These are phyloP conservation scores for Pempheris klunzingeri DNA, from an alignment of 2,797 vertebrate genomes.

Conservation along the genomic window DNA sequence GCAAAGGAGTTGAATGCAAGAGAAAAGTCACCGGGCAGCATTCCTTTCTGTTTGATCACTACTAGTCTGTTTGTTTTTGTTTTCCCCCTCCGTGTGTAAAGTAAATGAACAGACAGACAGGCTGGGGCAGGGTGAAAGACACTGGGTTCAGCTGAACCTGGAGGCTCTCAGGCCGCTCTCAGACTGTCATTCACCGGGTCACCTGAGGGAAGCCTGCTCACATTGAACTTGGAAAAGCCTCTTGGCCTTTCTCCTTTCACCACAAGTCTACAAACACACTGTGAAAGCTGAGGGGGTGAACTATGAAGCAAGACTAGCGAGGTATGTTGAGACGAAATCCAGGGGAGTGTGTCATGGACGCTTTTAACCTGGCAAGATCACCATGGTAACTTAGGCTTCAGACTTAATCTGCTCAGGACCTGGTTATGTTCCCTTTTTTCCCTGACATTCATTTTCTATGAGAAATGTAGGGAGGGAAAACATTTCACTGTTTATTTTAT, in stretches of 20 bases:
- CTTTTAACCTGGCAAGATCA: too few relatives aligned
- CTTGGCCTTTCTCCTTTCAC: neutral
- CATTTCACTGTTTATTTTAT: too few relatives aligned
- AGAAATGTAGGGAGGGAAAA: too few relatives aligned
- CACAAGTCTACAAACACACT: neutral
- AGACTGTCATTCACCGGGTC: slow-evolving; percentile 24
- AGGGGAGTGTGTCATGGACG: too few relatives aligned
- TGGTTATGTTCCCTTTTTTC: too few relatives aligned
- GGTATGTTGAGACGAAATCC: too few relatives aligned
- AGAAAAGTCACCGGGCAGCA: slow-evolving; percentile 37
- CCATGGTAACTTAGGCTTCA: too few relatives aligned
- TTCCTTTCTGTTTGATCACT: slow-evolving; percentile 46
- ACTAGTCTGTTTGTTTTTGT: slow-evolving; percentile 29
- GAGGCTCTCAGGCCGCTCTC: slow-evolving; percentile 30
- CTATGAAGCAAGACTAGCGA: too few relatives aligned
- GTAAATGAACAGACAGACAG: slow-evolving; percentile 35
- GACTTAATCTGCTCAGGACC: too few relatives aligned
- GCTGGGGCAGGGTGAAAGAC: slow-evolving; percentile 54
- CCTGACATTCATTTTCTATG: too few relatives aligned
- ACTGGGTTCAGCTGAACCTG: slow-evolving; percentile 63
- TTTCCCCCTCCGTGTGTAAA: slow-evolving; percentile 29
- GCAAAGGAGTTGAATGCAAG: neutral
- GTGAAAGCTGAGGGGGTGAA: too few relatives aligned
- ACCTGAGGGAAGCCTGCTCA: slow-evolving; percentile 46
- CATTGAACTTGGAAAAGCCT: slow-evolving; percentile 60